Base-by-base conservation (phyloP, 2,888 invertebrate species). In the Antheraea assamensis region DNA sequence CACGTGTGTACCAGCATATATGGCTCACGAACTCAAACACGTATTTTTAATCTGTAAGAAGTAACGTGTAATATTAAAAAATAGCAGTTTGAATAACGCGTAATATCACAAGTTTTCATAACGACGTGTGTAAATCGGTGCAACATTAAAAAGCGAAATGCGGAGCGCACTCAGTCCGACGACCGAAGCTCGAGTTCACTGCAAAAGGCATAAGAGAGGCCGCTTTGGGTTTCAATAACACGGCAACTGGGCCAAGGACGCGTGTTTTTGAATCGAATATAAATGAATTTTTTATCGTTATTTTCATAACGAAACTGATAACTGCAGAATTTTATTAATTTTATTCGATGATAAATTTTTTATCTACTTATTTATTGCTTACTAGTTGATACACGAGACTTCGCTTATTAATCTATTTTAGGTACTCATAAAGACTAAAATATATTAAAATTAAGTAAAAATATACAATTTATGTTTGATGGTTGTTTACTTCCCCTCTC, bases 281-380 rank as follows among this genome's bases (percentile, higher is more conserved):
- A 68, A 35, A 35, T 66, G 31, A 15, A 30, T 31, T 13, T 58
- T 30, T 64, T 31, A 66, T 61, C 21, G 10, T 10, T 17, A 5
- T 64, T 5, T 66, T 75, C 75, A 77, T 80, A 78, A n/a, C n/a
- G n/a, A 80, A 80, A 79, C 78, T 80, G 76, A 81, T 70, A 70
- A 47, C 15, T 47, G 19, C 21, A 3, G 52, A 17, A n/a, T n/a
- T n/a, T n/a, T n/a, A n/a, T n/a, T n/a, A 52, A 21, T 21, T 21
- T 19, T 52, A 52, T 52, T 52, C 21, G 21, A 21, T 21, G 52
- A 4, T 10, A 21, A 21, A 19, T 52, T 52, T 3, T 52, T 21
- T 0, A 42, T 13, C 42, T 42, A 42, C 42, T 42, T 13, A 42
- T 13, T 7, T 42, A 42, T 42, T 13, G 42, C 42, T 42, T 42